Percentiles rank a stretch among this genome's conserved stretches.
Evolutionary conservation across 2,113 vertebrate genomes (phyloP).

Genomic region (Rallus limicola): DNA sequence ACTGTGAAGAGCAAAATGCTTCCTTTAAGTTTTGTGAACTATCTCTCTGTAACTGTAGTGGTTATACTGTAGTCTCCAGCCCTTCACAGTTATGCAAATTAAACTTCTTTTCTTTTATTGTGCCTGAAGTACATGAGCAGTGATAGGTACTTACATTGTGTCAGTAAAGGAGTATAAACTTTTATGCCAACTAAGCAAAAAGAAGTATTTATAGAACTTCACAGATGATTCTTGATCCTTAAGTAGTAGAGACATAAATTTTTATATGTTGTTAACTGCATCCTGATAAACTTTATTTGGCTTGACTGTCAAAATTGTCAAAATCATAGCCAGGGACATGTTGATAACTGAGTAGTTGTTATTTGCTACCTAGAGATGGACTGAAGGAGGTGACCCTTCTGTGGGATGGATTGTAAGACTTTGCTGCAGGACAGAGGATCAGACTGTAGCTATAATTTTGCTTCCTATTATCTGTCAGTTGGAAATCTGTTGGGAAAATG

Average conservation of each 20-base stretch:
- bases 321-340: neutral
- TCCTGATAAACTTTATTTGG: neutral
- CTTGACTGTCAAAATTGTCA: conserved; percentile 14
- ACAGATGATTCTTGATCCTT: neutral
- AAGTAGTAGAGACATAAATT: neutral
- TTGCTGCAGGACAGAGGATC: conserved; percentile 13
- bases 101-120: neutral
- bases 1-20: neutral
- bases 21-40: neutral
- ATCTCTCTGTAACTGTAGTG: neutral
- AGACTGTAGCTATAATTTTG: conserved; percentile 65
- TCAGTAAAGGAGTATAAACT: neutral
- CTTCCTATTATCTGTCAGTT: conserved; percentile 67
- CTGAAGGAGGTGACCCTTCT: neutral
- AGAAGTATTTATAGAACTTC: neutral
- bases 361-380: conserved; percentile 7
- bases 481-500: conserved; percentile 56
- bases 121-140: neutral
- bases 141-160: neutral
- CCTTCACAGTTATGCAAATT: neutral
- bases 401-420: conserved; percentile 39
- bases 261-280: neutral
- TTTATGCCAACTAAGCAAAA: neutral
- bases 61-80: neutral
- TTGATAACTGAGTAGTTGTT: neutral